phyloP scores from a whole-genome alignment of 1,140 invertebrate species.

The Diachasma alloeum region DNA sequence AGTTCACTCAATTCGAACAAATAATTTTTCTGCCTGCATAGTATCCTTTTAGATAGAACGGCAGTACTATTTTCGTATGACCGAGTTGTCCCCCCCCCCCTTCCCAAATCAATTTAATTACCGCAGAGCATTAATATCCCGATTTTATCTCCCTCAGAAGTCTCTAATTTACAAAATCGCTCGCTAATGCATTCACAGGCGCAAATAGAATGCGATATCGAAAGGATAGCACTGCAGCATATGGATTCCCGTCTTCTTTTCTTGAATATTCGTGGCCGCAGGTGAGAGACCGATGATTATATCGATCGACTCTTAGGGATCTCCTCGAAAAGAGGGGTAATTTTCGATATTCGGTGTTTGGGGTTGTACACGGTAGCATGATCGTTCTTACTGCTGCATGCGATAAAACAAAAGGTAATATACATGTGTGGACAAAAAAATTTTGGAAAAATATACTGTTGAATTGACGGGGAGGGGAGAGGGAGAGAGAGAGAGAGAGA shows the following conservation, averaged over 20 bases:
- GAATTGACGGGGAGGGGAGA: background rate
- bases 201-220: background rate
- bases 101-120: background rate
- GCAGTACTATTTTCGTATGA: too few species aligned
- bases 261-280: constrained; percentile 36
- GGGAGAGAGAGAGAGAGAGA: background rate
- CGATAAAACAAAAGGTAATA: background rate
- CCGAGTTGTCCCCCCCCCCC: too few species aligned
- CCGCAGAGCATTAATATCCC: background rate
- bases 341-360: constrained; percentile 35
- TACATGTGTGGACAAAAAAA: background rate
- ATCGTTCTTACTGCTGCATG: constrained; percentile 10
- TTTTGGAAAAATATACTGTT: background rate
- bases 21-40: too few species aligned
- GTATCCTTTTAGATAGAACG: too few species aligned
- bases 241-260: background rate
- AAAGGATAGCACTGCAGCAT: background rate
- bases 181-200: background rate
- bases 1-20: too few species aligned
- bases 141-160: background rate
- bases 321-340: constrained; percentile 30
- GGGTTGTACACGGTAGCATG: constrained; percentile 39
- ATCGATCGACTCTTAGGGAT: constrained; percentile 44
- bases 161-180: background rate
- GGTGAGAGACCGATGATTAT: constrained; percentile 62